phyloP scores from a whole-genome alignment of 2,888 invertebrate species.

The Acanthosepion pharaonis region DNA sequence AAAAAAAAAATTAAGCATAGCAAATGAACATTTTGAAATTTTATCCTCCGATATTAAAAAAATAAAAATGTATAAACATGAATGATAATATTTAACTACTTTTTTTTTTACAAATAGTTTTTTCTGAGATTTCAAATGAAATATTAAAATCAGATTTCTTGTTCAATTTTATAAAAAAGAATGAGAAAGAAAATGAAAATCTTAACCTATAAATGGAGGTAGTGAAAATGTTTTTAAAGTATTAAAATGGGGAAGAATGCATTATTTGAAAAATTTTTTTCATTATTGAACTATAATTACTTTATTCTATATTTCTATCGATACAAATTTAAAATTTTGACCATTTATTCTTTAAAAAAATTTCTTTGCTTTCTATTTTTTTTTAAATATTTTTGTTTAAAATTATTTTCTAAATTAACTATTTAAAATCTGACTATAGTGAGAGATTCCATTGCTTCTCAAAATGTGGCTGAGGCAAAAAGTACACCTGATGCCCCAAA shows the following conservation, averaged over 20 bases:
- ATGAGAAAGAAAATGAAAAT: not conserved
- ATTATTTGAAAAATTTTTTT: not conserved
- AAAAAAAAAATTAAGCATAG: not conserved
- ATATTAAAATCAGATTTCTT: not conserved
- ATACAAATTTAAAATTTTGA: not conserved
- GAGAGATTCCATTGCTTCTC: not conserved
- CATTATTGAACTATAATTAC: not conserved
- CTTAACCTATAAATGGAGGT: not conserved
- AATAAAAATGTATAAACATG: not conserved
- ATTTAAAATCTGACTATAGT: not conserved
- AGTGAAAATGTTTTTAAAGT: not conserved
- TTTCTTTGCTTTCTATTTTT: not conserved
- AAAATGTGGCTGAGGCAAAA: not conserved
- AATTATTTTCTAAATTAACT: not conserved
- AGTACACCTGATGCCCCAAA: not conserved
- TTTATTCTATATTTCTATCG: not conserved
- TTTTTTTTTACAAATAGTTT: not conserved
- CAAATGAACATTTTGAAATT: not conserved
- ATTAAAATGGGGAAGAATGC: not conserved
- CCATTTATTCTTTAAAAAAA: not conserved
- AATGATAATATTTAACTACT: not conserved
- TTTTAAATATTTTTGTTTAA: not conserved
- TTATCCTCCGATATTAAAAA: not conserved
- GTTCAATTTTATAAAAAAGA: not conserved
- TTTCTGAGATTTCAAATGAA: not conserved